Evolutionary conservation across 2,797 vertebrate species (phyloP).

Genomic region (Catamblyrhynchus diadema): DNA sequence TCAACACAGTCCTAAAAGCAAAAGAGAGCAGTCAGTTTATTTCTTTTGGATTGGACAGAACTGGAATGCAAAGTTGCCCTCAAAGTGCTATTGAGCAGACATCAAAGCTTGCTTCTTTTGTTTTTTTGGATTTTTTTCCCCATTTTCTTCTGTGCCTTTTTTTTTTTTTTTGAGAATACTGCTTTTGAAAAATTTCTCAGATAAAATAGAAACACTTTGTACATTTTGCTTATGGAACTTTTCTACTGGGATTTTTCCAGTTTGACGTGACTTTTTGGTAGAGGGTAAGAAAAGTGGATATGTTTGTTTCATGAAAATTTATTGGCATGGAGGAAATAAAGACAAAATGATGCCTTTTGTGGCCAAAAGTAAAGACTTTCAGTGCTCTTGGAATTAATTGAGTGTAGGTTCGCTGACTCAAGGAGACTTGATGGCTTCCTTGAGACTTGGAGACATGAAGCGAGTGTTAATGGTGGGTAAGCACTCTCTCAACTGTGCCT

Average conservation of each 20-base stretch:
- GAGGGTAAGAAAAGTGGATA: background rate
- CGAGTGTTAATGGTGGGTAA: background rate
- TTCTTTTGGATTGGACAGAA: background rate
- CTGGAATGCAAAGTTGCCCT: background rate
- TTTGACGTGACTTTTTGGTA: background rate
- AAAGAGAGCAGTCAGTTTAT: background rate
- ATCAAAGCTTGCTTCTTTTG: background rate
- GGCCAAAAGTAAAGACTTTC: background rate
- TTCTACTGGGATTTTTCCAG: background rate
- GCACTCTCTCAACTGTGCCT: background rate
- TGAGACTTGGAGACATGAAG: background rate
- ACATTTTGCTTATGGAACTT: background rate
- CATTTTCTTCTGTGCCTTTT: rapidly evolving
- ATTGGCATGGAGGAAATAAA: background rate
- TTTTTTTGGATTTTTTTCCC: no score
- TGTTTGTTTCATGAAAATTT: background rate
- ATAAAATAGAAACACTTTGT: background rate
- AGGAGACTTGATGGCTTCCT: background rate
- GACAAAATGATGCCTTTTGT: background rate
- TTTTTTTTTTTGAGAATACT: background rate
- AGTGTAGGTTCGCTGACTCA: background rate
- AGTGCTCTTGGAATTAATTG: background rate
- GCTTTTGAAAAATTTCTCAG: background rate
- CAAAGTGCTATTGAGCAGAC: background rate
- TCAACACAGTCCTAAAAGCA: background rate